These are phyloP conservation scores for Dicentrarchus labrax DNA, from an alignment of 2,113 vertebrate species.

Conservation along the genomic window DNA sequence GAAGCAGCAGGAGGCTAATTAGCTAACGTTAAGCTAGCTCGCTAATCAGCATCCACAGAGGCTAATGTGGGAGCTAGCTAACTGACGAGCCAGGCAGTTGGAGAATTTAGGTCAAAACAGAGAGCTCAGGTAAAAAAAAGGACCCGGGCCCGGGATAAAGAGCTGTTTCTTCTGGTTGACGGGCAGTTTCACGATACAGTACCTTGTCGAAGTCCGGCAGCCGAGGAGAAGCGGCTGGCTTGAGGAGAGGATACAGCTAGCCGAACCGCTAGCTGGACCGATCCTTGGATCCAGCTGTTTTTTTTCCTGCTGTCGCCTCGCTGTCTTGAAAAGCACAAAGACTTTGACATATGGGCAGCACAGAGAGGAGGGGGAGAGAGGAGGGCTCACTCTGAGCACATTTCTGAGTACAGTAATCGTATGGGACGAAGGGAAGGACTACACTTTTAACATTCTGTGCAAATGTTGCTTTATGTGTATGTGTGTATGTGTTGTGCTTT, in stretches of 20 bases:
- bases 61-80: conserved; percentile 66
- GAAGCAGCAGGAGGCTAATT: conserved; percentile 56
- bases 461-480: neutral
- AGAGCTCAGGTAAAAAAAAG: conserved; percentile 13
- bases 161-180: neutral
- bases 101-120: conserved; percentile 49
- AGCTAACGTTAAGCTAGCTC: conserved; percentile 46
- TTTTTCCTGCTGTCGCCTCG: conserved; percentile 59
- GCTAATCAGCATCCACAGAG: conserved; percentile 54
- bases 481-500: too few species aligned
- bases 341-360: conserved; percentile 65
- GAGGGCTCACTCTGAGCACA: conserved; percentile 33
- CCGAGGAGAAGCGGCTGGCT: conserved; percentile 13
- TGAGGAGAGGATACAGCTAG: conserved; percentile 7
- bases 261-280: conserved; percentile 38
- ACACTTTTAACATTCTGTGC: neutral
- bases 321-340: conserved; percentile 77
- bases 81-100: conserved; percentile 28
- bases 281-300: conserved; percentile 68
- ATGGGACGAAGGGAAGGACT: neutral
- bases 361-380: fast-evolving
- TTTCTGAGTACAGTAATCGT: neutral
- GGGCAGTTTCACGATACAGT: neutral
- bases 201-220: conserved; percentile 49
- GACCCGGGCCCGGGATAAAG: neutral